Conservation (phyloP, 2,888 invertebrate species). For the Alloplasta piceator region DNA sequence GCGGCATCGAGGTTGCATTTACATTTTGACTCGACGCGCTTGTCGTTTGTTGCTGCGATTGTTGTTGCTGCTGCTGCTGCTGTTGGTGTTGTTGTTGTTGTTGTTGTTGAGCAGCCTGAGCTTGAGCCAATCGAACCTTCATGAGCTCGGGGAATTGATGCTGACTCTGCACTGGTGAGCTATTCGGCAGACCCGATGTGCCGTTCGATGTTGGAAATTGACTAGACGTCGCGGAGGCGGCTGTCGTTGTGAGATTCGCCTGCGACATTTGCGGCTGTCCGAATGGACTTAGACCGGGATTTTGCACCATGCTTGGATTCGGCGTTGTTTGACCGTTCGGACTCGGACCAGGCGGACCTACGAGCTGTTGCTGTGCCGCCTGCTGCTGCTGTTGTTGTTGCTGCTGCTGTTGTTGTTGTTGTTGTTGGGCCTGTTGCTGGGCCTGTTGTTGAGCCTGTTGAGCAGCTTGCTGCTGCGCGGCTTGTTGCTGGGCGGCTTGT, state of each 20-base stretch:
- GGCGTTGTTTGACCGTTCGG: constrained; percentile 88
- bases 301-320: constrained; percentile 86
- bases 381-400: constrained; percentile 65
- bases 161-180: constrained; percentile 84
- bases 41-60: constrained; percentile 78
- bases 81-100: constrained; percentile 81
- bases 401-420: constrained; percentile 75
- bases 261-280: constrained; percentile 87
- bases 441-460: constrained; percentile 71
- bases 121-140: constrained; percentile 85
- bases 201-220: constrained; percentile 86
- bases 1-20: constrained; percentile 78
- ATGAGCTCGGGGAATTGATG: constrained; percentile 86
- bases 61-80: constrained; percentile 74
- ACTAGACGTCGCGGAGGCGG: constrained; percentile 85
- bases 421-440: constrained; percentile 75
- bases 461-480: constrained; percentile 67
- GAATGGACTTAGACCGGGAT: constrained; percentile 90
- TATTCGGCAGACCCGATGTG: constrained; percentile 83
- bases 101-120: constrained; percentile 79
- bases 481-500: constrained; percentile 74
- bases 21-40: constrained; percentile 79
- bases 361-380: constrained; percentile 81
- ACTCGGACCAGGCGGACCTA: constrained; percentile 91
- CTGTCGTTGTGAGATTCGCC: constrained; percentile 84